phyloP scores from a whole-genome alignment of 2,797 vertebrate species.

The Carapus acus region DNA sequence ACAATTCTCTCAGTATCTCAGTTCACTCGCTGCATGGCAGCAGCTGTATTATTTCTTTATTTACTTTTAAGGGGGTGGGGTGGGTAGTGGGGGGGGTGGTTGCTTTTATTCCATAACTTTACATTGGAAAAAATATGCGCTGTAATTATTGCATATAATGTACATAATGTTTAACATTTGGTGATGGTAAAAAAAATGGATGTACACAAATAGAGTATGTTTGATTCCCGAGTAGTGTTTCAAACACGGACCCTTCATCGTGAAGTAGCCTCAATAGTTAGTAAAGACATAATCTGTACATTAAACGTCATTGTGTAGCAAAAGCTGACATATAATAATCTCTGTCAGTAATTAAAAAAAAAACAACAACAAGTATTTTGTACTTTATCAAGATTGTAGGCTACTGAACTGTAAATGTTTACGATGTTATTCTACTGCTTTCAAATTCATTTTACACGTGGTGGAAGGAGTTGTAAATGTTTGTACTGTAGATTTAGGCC shows the following conservation, averaged over 20 bases:
- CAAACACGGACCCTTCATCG: slow-evolving; percentile 31
- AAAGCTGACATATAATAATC: slow-evolving; percentile 56
- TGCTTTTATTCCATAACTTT: slow-evolving; percentile 42
- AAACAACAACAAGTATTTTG: too few relatives aligned
- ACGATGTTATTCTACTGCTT: slow-evolving; percentile 42
- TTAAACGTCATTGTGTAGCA: slow-evolving; percentile 69
- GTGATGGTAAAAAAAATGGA: slow-evolving; percentile 69
- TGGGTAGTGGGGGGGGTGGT: slow-evolving; percentile 10
- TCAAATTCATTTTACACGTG: slow-evolving; percentile 52
- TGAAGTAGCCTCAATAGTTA: slow-evolving; percentile 60
- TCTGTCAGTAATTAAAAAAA: slow-evolving; percentile 45
- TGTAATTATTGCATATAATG: slow-evolving; percentile 74
- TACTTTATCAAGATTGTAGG: slow-evolving; percentile 63
- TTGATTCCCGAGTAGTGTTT: slow-evolving; percentile 53
- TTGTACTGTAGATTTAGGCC: slow-evolving; percentile 53
- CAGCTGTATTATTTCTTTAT: too few relatives aligned
- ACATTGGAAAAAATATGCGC: slow-evolving; percentile 39
- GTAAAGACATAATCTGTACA: slow-evolving; percentile 51
- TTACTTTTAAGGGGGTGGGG: too few relatives aligned
- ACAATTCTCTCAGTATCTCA: slow-evolving; percentile 52
- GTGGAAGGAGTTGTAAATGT: slow-evolving; percentile 54
- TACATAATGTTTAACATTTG: slow-evolving; percentile 66
- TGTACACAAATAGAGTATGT: slow-evolving; percentile 65
- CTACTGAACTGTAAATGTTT: slow-evolving; percentile 45
- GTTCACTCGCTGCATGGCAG: slow-evolving; percentile 64